phyloP scores from a whole-genome alignment of 2,888 invertebrate species.

The Amphimallon solstitiale region DNA sequence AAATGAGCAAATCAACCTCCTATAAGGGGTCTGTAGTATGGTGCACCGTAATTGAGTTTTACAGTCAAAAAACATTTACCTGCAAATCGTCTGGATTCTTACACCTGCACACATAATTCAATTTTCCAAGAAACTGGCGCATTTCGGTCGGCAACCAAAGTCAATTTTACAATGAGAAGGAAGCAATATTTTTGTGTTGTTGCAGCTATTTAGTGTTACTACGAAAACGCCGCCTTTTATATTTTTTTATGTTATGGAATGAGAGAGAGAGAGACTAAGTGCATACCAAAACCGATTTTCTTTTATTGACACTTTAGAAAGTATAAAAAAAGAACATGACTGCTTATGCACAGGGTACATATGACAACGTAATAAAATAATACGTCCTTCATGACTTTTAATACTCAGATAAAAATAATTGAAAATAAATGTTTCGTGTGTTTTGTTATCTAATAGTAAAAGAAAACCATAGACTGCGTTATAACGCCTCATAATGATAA shows the following conservation, averaged over 20 bases:
- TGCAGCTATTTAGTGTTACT: slow-evolving; percentile 3
- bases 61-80: slow-evolving; percentile 41
- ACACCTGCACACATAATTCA: slow-evolving; percentile 43
- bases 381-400: slow-evolving; percentile 31
- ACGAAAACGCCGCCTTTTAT: slow-evolving; percentile 25
- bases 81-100: slow-evolving; percentile 46
- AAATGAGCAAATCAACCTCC: slow-evolving; percentile 4
- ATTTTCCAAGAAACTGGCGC: slow-evolving; percentile 33
- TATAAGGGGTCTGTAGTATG: slow-evolving; percentile 12
- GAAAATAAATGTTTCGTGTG: slow-evolving; percentile 34
- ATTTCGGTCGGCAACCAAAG: slow-evolving; percentile 12
- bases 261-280: slow-evolving; percentile 1
- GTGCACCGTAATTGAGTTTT: slow-evolving; percentile 36
- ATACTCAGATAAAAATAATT: slow-evolving; percentile 33
- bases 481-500: slow-evolving; percentile 24
- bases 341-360: slow-evolving; percentile 23
- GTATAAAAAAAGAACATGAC: slow-evolving; percentile 14
- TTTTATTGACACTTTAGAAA: slow-evolving; percentile 33
- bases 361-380: slow-evolving; percentile 18
- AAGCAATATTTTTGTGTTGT: slow-evolving; percentile 29
- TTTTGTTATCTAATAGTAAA: slow-evolving; percentile 30
- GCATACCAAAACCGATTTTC: slow-evolving; percentile 26
- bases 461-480: slow-evolving; percentile 10
- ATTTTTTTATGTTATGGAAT: slow-evolving; percentile 10
- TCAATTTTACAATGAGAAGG: slow-evolving; percentile 25